Percentiles rank a stretch among this genome's conserved stretches.
Evolutionary conservation across 30 jellyfish, hydroid and myxozoan genomes (phyloP).

Genomic region (Cassiopea andromeda): DNA sequence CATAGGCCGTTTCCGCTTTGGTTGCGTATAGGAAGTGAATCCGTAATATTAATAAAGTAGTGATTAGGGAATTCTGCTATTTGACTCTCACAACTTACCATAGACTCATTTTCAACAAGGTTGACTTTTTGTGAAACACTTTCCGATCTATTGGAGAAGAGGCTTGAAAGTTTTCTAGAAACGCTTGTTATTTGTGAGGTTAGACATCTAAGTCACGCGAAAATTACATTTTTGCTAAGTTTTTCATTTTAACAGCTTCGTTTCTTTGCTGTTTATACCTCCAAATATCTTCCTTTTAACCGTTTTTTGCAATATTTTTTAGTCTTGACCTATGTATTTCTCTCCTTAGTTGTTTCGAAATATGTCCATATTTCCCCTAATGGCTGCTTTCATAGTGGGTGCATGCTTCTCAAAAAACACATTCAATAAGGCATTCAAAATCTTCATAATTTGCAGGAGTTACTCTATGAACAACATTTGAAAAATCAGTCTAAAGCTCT

Average conservation of each 20-base stretch:
- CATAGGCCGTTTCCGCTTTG: too few relatives aligned
- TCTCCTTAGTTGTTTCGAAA: background rate
- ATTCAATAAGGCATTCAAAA: background rate
- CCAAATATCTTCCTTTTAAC: background rate
- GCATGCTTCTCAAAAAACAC: background rate
- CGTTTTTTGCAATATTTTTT: background rate
- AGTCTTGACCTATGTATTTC: background rate
- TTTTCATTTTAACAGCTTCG: conserved; percentile 3
- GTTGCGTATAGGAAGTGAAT: background rate
- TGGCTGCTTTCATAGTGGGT: background rate
- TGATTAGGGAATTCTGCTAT: conserved; percentile 8
- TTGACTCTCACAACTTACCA: background rate
- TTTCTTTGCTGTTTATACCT: conserved; percentile 28
- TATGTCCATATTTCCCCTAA: background rate
- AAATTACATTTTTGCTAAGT: background rate
- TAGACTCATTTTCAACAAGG: background rate
- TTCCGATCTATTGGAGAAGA: background rate
- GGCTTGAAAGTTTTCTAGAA: conserved; percentile 31
- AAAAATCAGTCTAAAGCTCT: background rate
- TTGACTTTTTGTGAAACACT: background rate
- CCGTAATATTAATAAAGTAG: conserved; percentile 33
- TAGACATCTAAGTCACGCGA: background rate
- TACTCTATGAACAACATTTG: background rate
- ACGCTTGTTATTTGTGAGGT: background rate
- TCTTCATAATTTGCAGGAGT: background rate